phyloP scores from a whole-genome alignment of 2,888 invertebrate species.

The Tanytarsus gracilentus region DNA sequence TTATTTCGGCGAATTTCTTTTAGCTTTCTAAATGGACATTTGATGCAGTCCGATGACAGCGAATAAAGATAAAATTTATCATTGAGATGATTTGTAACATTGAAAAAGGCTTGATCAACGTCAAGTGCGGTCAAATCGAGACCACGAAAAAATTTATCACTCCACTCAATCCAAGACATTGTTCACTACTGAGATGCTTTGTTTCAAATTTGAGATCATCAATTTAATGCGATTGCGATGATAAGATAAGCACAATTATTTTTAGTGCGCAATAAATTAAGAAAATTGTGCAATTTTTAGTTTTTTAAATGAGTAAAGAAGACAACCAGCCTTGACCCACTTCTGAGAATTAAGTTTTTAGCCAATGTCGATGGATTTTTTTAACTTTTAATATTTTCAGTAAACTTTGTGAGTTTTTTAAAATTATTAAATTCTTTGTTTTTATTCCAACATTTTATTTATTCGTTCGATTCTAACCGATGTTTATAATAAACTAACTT shows the following conservation, averaged over 20 bases:
- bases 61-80: slow-evolving; percentile 51
- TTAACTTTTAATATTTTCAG: too few species aligned
- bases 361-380: too few species aligned
- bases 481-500: too few species aligned
- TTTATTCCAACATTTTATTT: too few species aligned
- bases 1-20: slow-evolving; percentile 40
- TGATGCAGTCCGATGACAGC: slow-evolving; percentile 60
- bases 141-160: slow-evolving; percentile 48
- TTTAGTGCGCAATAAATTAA: too few species aligned
- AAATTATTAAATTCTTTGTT: too few species aligned
- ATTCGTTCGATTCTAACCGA: too few species aligned
- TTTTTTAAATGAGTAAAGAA: too few species aligned
- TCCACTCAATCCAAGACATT: slow-evolving; percentile 50
- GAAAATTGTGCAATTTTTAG: too few species aligned
- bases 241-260: not conserved
- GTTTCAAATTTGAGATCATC: not conserved
- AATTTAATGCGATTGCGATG: not conserved
- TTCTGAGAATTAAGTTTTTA: too few species aligned
- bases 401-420: too few species aligned
- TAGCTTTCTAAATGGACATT: slow-evolving; percentile 58
- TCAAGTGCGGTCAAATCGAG: slow-evolving; percentile 50
- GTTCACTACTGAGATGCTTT: slow-evolving; percentile 34
- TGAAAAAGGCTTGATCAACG: slow-evolving; percentile 59
- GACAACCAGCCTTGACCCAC: too few species aligned
- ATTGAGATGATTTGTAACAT: slow-evolving; percentile 39